Conservation (phyloP, 2,113 vertebrate species). For the Oncorhynchus keta region DNA sequence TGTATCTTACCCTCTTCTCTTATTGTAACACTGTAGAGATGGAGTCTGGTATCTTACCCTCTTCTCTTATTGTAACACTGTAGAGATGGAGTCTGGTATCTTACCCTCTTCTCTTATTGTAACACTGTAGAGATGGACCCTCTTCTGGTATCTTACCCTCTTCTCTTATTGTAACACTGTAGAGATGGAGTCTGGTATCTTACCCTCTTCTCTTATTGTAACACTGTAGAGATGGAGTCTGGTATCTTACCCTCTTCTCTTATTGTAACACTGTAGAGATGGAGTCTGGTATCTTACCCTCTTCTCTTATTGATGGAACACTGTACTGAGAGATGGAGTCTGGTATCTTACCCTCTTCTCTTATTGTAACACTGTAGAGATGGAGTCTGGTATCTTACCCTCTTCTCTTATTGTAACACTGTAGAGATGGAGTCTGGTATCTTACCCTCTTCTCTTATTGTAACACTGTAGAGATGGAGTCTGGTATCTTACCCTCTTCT, state of each 20-base stretch:
- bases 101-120: conserved; percentile 75
- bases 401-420: conserved; percentile 47
- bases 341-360: conserved; percentile 75
- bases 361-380: background rate
- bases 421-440: too few species aligned
- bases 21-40: background rate
- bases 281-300: conserved; percentile 73
- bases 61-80: conserved; percentile 20
- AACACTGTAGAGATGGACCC: background rate
- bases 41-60: conserved; percentile 72
- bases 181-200: conserved; percentile 3
- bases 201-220: conserved; percentile 74
- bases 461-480: background rate
- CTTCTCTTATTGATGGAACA: conserved; percentile 22
- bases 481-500: conserved; percentile 75
- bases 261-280: background rate
- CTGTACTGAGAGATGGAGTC: background rate
- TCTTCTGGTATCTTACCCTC: conserved; percentile 77
- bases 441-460: conserved; percentile 75
- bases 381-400: conserved; percentile 67
- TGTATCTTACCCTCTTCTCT: conserved; percentile 75
- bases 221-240: background rate
- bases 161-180: background rate
- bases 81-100: background rate
- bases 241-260: conserved; percentile 75